Evolutionary conservation across 2,888 invertebrate genomes (phyloP), one percentile per base, ranked within the genome.

Genomic region (Himalopsyche anomala): DNA sequence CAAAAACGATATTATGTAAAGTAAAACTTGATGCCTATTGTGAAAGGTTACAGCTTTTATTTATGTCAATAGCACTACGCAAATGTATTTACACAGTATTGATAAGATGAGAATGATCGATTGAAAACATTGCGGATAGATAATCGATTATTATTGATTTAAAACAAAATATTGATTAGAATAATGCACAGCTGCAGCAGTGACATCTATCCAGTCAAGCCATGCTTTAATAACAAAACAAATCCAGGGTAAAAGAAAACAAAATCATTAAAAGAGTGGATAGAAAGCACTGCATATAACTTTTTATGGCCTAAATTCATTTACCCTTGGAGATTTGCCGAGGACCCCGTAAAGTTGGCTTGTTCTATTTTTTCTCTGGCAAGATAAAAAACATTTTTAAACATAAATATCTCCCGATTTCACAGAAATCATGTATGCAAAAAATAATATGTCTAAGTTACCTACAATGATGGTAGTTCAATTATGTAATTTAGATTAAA

Each of bases 301-400:
- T 84, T 81, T 56, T 85, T 74, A 85, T 85, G 83, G 83, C 86
- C 82, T 69, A 80, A 84, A 85, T 38, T 85, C 55, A 88, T 83
- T 88, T 88, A 88, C 88, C 88, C 86, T 85, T 85, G 87, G 54
- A 36, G 82, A 83, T 87, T 88, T 88, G 36, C 83, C 54, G 83
- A 45, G 85, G 80, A 62, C 82, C 36, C 79, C 54, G 83, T 85
- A 88, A 74, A 79, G 84, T n/a, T 81, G 88, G 79, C 62, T 85
- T 83, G 83, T 79, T 87, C 87, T 88, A 87, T 87, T 87, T 87
- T 87, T 88, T 87, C 87, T 88, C 88, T 88, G 87, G 86, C 54
- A 84, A 83, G 69, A 85, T 62, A 84, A 84, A 62, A 79, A 69
- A 84, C 80, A 84, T 56, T 42, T 79, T 79, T 83, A 51, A 54